Evolutionary conservation across 2,797 vertebrate species (phyloP).

Genomic region (Silurus lanzhouensis): DNA sequence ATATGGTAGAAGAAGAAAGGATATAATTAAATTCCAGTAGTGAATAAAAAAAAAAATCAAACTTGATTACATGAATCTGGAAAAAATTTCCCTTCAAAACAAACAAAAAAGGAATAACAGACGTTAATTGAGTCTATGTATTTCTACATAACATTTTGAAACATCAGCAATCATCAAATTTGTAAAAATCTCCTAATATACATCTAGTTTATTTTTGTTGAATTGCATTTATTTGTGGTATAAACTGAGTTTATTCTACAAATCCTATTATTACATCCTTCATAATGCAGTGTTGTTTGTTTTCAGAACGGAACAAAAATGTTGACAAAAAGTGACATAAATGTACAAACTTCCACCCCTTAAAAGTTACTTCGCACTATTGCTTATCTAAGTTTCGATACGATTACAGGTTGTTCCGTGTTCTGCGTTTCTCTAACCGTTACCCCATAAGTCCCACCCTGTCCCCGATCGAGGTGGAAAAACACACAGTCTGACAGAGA

Average conservation of each 20-base stretch:
- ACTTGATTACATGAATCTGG: neutral
- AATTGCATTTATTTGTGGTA: neutral
- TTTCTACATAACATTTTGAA: neutral
- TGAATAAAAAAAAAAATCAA: neutral
- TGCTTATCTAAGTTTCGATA: slow-evolving; percentile 49
- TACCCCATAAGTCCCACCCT: slow-evolving; percentile 60
- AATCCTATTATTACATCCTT: neutral
- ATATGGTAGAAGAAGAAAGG: neutral
- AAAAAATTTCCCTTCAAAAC: neutral
- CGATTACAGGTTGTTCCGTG: slow-evolving; percentile 25
- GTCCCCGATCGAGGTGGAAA: slow-evolving; percentile 52
- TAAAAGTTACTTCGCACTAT: slow-evolving; percentile 21
- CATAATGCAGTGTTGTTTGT: neutral
- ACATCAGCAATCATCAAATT: neutral
- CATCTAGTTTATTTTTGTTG: neutral
- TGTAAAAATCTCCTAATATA: neutral
- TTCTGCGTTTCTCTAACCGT: slow-evolving; percentile 38
- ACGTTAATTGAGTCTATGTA: neutral
- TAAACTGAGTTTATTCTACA: neutral
- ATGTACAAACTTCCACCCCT: slow-evolving; percentile 27
- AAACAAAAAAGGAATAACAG: no score
- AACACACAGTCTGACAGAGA: slow-evolving; percentile 59
- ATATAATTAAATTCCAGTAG: neutral
- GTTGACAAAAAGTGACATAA: neutral
- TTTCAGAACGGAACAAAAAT: slow-evolving; percentile 8